Conservation (phyloP, 2,113 vertebrate genomes). For the Noctilio leporinus region DNA sequence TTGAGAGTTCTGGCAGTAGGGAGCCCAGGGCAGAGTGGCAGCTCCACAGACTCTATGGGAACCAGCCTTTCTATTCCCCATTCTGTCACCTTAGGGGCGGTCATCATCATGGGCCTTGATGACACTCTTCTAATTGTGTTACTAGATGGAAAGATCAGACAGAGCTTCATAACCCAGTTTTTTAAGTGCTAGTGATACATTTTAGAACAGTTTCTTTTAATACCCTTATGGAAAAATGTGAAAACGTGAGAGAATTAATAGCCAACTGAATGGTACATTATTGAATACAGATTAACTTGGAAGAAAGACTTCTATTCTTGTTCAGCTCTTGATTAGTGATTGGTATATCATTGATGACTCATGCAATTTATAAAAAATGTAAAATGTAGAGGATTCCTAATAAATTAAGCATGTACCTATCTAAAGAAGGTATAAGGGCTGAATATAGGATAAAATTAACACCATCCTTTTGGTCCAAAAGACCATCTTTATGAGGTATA, state of each 20-base stretch:
- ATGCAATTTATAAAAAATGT: neutral
- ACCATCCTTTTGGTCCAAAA: neutral
- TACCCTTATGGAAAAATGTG: neutral
- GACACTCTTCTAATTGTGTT: neutral
- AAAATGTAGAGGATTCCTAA: neutral
- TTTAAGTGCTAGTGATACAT: neutral
- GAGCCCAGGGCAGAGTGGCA: neutral
- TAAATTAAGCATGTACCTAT: neutral
- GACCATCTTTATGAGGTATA: neutral
- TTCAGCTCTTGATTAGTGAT: neutral
- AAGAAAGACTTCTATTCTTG: neutral
- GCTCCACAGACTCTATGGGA: neutral
- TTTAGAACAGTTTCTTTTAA: neutral
- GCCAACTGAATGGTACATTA: neutral
- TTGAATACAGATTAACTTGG: neutral
- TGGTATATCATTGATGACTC: neutral
- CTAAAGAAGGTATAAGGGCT: neutral
- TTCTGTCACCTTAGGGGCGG: neutral
- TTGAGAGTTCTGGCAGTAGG: neutral
- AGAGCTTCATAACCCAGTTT: neutral
- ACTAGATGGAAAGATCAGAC: neutral
- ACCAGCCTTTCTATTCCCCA: neutral
- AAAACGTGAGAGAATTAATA: neutral
- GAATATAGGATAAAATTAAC: neutral
- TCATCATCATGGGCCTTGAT: neutral